phyloP scores from a whole-genome alignment of 2,113 vertebrate species.

The Montifringilla adamsi region DNA sequence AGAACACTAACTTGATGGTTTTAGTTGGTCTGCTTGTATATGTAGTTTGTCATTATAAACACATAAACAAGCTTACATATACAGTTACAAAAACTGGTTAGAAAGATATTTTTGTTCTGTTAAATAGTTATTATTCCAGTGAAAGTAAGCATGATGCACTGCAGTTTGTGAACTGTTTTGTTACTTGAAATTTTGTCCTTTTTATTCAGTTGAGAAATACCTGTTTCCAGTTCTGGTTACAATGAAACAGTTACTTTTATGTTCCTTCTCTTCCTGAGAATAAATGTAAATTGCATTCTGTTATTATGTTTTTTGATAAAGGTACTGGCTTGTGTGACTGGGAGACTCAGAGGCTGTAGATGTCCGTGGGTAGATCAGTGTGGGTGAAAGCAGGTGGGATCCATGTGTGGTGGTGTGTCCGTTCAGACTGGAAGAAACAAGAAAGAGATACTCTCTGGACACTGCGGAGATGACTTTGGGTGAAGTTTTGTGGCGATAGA shows the following conservation, averaged over 20 bases:
- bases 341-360: not conserved
- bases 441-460: fast-evolving
- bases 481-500: not conserved
- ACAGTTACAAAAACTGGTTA: not conserved
- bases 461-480: not conserved
- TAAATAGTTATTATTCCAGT: not conserved
- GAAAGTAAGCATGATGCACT: not conserved
- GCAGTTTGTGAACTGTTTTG: not conserved
- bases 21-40: not conserved
- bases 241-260: not conserved
- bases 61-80: not conserved
- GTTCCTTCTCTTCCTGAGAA: not conserved
- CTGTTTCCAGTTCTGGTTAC: not conserved
- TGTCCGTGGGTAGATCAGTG: not conserved
- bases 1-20: not conserved
- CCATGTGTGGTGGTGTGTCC: fast-evolving
- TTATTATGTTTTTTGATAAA: not conserved
- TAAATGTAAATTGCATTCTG: not conserved
- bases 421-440: not conserved
- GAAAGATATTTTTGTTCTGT: not conserved
- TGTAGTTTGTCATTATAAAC: not conserved
- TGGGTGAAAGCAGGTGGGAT: not conserved
- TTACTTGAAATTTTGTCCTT: not conserved
- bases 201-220: not conserved
- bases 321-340: not conserved